Base-by-base conservation (phyloP, 2,797 vertebrate genomes). In the Schizopygopsis pylzovi region DNA sequence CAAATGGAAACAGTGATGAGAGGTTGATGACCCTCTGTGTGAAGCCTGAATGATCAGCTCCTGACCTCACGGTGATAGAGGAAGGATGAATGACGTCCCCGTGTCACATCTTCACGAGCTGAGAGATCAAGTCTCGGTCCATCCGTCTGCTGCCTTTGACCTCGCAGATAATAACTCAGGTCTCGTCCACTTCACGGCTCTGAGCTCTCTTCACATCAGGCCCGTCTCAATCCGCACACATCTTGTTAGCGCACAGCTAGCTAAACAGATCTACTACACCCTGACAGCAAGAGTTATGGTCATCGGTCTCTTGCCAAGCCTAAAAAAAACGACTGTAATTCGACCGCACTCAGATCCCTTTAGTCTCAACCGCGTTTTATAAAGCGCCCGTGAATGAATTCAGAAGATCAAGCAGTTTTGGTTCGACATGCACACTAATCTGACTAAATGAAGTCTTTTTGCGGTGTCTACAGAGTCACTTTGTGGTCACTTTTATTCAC, bases 71-170 rank as follows among this genome's bases (percentile, higher is more conserved):
- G 85, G 79, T 22, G 56, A 88, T 73, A 71, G 70, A 82, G 79
- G 33, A 77, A 85, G 76, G 65, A 84, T 72, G 33, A 73, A 85
- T 41, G 70, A 22, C 43, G 22, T 78, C 63, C 70, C 39, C 4
- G 4, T 49, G n/a, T 65, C 86, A 65, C 39, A 67, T 86, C 67
- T 52, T 78, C 52, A 75, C 63, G 56, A 65, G 72, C 70, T 22
- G 63, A 39, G 20, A 82, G 84, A 85, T 67, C 59, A 84, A 43
- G 75, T 65, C 20, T 81, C 90, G 89, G 39, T 87, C 82, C 82
- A 76, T 91, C 67, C 15, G 54, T 85, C 85, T 88, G 71, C 37
- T 47, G 83, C 47, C 88, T 88, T 90, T 90, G 87, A 93, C 84
- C 65, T 85, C 72, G 28, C 85, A 84, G 78, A 87, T 84, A 79